A percentile compares a stretch with the other conserved stretches of the same genome.
phyloP scores from a whole-genome alignment of 2,888 invertebrate species.

The Parnassius apollo region DNA sequence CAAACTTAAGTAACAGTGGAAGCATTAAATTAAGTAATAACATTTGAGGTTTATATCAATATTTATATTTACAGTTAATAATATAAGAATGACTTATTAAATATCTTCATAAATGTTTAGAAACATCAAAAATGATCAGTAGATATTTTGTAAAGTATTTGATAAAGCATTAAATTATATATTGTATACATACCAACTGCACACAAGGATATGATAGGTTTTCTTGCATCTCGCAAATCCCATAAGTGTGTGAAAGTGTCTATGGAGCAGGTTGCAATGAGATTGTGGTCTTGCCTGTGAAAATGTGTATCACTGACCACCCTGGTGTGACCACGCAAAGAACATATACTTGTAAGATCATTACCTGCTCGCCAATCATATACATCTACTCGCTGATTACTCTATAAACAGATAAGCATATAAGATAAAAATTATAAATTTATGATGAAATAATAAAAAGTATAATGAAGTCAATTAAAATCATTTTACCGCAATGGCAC shows the following conservation, averaged over 20 bases:
- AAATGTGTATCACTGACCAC: conserved; percentile 96
- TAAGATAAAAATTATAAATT: conserved; percentile 6
- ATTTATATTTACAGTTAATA: too few species aligned
- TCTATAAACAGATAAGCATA: conserved; percentile 73
- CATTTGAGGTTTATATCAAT: too few species aligned
- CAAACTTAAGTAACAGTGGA: too few species aligned
- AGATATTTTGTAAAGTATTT: not conserved
- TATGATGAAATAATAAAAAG: conserved; percentile 13
- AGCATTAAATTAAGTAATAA: too few species aligned
- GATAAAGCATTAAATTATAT: conserved; percentile 1
- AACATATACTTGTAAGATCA: conserved; percentile 86
- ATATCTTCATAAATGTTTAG: too few species aligned
- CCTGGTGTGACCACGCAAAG: conserved; percentile 90
- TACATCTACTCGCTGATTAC: conserved; percentile 93
- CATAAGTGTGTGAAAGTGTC: conserved; percentile 96
- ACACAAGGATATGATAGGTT: conserved; percentile 91
- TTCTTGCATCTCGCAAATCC: conserved; percentile 93
- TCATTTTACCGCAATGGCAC: conserved; percentile 89
- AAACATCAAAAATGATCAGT: too few species aligned
- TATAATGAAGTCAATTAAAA: too few species aligned
- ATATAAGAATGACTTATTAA: too few species aligned
- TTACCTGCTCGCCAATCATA: conserved; percentile 87
- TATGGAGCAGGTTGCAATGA: conserved; percentile 91
- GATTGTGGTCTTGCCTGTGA: conserved; percentile 83
- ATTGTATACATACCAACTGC: conserved; percentile 86